These are phyloP conservation scores for Enteromius treurensis DNA, from an alignment of 2,797 vertebrate genomes.

Conservation along the genomic window DNA sequence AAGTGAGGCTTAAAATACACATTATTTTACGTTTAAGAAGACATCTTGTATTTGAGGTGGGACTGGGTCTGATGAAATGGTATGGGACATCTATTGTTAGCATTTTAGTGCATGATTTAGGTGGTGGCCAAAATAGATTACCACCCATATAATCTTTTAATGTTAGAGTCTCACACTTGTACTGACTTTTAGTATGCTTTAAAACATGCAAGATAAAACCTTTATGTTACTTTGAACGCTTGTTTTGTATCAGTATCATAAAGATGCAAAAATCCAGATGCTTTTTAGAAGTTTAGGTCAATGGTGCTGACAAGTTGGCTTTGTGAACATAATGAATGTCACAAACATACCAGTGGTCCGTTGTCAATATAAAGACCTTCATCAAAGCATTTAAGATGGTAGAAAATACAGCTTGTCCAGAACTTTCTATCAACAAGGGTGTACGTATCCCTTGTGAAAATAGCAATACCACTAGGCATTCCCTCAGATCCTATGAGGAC, in stretches of 20 bases:
- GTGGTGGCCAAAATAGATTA: conserved; percentile 27
- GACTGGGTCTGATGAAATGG: neutral
- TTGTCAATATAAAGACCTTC: neutral
- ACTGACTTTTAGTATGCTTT: neutral
- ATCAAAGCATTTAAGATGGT: neutral
- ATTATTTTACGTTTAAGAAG: neutral
- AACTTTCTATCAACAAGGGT: neutral
- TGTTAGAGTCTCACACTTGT: neutral
- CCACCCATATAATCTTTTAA: neutral
- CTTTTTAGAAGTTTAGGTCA: neutral
- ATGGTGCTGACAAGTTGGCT: neutral
- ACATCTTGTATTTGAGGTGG: neutral
- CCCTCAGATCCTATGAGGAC: conserved; percentile 15
- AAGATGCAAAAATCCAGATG: neutral
- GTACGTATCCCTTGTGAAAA: conserved; percentile 26
- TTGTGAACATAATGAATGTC: neutral
- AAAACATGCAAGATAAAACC: neutral
- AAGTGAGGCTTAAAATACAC: neutral
- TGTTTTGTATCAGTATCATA: neutral
- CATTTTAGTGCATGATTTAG: neutral
- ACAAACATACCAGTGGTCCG: neutral
- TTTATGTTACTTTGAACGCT: neutral
- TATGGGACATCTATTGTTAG: neutral
- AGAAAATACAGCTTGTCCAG: neutral
- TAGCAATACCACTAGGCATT: conserved; percentile 16